Base-by-base conservation (phyloP, 2,888 invertebrate species). In the Pammene aurita region DNA sequence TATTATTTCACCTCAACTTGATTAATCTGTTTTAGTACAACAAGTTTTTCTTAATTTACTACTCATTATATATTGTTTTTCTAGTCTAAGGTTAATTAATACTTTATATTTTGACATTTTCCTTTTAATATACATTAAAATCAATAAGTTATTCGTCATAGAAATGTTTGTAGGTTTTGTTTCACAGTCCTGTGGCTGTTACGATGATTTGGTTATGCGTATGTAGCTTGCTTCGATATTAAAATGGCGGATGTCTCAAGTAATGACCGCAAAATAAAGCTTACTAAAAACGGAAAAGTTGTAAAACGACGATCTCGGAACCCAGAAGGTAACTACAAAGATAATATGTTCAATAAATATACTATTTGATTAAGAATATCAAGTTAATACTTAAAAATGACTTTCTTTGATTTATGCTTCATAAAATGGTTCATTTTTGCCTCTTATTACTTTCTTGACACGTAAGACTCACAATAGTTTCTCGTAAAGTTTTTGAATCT, bases 161-260 rank as follows among this genome's bases (percentile, higher is more conserved):
- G 13, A 55, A 18, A 44, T 6, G 38, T 18, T 38, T 14, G 34
- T 35, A 44, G 18, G 58, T 69, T 69, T 65, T 69, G 65, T 65
- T 68, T 65, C 65, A 60, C 48, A 41, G 50, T 41, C 10, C 52
- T 46, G 71, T 69, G 80, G 77, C 76, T 70, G 74, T 77, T 80
- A 79, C 52, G 78, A 77, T 81, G 75, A 73, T 81, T 81, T 80
- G 79, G 77, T 70, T 67, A 69, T 71, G 61, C 61, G 65, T 71
- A 70, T 66, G 62, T 64, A 64, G 55, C 55, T 46, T 64, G 83
- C 84, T 87, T 85, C 80, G 89, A 87, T 90, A 87, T 74, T 85
- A 93, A 92, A 93, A 93, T 93, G 93, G 93, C 93, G 86, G 93
- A 93, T 92, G 92, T 92, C 92, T 84, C 91, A 88, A 89, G 81